Evolutionary conservation across 64 coral and sea anemone species (phyloP).

Genomic region (Dendronephthya gigantea): DNA sequence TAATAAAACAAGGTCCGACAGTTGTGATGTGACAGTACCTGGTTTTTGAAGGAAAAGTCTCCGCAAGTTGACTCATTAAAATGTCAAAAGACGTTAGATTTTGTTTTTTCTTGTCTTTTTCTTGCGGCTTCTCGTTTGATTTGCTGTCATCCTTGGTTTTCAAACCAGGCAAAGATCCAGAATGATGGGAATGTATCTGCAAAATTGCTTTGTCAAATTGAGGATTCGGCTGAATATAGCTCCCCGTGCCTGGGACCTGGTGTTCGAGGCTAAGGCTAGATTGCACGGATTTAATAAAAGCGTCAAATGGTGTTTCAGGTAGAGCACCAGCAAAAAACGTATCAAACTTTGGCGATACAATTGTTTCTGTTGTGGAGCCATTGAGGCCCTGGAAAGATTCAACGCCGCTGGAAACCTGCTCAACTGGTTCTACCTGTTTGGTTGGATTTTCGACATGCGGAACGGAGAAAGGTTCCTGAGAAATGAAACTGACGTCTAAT

Average conservation of each 20-base stretch:
- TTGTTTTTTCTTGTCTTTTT: neutral
- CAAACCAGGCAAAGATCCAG: neutral
- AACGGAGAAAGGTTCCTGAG: neutral
- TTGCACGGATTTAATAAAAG: neutral
- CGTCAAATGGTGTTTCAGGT: neutral
- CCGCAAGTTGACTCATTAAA: neutral
- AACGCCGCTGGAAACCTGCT: neutral
- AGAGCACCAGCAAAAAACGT: neutral
- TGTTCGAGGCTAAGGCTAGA: neutral
- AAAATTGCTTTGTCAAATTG: neutral
- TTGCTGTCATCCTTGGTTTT: neutral
- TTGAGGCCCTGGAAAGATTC: neutral
- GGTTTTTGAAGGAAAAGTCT: neutral
- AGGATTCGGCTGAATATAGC: neutral
- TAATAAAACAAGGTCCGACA: no score
- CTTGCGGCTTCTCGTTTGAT: neutral
- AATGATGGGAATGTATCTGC: neutral
- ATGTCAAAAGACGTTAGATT: neutral
- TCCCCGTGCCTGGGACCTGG: neutral
- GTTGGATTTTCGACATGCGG: neutral
- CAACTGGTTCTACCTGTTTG: neutral
- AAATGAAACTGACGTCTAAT: neutral
- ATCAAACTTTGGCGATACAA: neutral
- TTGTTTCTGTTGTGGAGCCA: neutral
- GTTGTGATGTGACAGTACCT: no score